Evolutionary conservation across 2,113 vertebrate genomes (phyloP).

Genomic region (Ptilorrhoa leucosticta): DNA sequence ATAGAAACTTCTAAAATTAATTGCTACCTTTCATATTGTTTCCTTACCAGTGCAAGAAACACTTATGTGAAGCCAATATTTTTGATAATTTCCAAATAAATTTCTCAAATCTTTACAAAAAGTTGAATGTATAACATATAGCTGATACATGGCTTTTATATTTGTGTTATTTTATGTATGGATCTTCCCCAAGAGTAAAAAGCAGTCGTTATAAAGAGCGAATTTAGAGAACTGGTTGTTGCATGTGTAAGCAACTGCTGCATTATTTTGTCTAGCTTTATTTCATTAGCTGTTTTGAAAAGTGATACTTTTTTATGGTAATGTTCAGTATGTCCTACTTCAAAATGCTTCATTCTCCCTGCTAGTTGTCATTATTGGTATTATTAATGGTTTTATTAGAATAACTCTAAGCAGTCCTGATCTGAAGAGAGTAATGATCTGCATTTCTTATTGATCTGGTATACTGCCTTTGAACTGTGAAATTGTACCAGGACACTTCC

Average conservation of each 20-base stretch:
- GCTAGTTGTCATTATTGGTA: not conserved
- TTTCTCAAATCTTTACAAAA: not conserved
- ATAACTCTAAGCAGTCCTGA: not conserved
- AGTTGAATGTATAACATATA: not conserved
- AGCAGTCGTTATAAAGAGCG: not conserved
- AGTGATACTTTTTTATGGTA: not conserved
- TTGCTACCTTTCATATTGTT: not conserved
- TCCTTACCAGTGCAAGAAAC: not conserved
- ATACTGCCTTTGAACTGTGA: not conserved
- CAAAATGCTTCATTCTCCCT: not conserved
- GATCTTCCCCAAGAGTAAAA: not conserved
- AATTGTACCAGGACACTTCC: not conserved
- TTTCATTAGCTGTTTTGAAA: not conserved
- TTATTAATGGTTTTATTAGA: not conserved
- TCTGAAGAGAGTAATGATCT: not conserved
- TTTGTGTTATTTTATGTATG: not conserved
- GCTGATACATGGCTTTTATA: not conserved
- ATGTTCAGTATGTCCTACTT: not conserved
- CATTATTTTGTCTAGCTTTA: not conserved
- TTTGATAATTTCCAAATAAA: not conserved
- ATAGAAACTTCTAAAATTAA: not conserved
- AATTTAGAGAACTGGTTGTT: not conserved
- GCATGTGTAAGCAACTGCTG: not conserved
- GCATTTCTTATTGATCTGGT: not conserved
- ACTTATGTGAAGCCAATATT: not conserved